Base-by-base conservation (phyloP, 2,797 vertebrate genomes). In the Amphiprion clarkii region DNA sequence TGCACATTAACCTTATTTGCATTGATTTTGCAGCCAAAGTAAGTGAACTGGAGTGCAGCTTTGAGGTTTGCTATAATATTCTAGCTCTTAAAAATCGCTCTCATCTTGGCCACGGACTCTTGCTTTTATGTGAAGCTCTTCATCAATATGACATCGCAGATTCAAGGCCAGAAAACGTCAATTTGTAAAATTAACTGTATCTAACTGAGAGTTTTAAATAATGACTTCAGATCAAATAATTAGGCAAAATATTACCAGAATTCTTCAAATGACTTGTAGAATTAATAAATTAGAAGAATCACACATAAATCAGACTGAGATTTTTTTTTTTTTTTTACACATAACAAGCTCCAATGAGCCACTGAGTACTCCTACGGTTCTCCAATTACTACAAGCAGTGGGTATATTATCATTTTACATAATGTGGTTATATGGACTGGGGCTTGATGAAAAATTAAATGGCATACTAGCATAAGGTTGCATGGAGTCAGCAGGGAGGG, bases 401-500 rank as follows among this genome's bases (percentile, higher is more conserved):
- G 54, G 33, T 40, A 19, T 59, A 64, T 81, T 49, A 82, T 90
- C 82, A 23, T 33, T 13, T 85, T 83, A 67, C 88, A 69, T 84
- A 72, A 76, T 13, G 60, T 58, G 67, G 84, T 25, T 44, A 52
- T 23, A 52, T 40, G 31, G 31, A 56, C 23, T 11, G 53, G n/a
- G 48, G 61, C 52, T 71, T 48, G 10, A 76, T 81, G 70, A 76
- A 51, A 55, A 76, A 81, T 78, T 82, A 75, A 80, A 85, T 71
- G 55, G 59, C 56, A 54, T 25, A 61, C 17, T 42, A 71, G 89
- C 56, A 36, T 89, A 77, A 59, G 72, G 85, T 88, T 90, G 73
- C 90, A 85, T 39, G 8, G 31, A 82, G 72, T 82, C 90, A 80
- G 56, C 25, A 54, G 92, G 90, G 91, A 92, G 72, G 76, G 78